Evolutionary conservation across 2,797 vertebrate genomes (phyloP).

Genomic region (Sebastes nivosus): DNA sequence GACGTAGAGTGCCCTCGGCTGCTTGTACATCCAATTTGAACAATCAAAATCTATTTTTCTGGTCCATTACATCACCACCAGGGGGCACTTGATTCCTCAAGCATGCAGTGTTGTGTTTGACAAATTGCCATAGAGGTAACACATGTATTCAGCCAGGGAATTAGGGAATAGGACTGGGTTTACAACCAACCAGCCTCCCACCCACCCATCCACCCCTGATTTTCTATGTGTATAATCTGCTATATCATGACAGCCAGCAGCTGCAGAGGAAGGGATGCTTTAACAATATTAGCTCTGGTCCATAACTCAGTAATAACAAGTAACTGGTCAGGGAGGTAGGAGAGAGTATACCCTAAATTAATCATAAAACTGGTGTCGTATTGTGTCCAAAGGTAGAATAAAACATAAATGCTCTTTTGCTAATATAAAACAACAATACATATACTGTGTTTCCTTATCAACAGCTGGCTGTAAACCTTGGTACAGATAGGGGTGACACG

Average conservation of each 20-base stretch:
- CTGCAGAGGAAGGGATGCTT: constrained; percentile 30
- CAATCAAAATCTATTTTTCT: constrained; percentile 80
- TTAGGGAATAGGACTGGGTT: constrained; percentile 54
- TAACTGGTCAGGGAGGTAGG: not conserved
- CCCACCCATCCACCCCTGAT: constrained; percentile 38
- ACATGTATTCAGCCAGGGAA: constrained; percentile 69
- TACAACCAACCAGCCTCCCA: constrained; percentile 65
- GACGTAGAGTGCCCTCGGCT: constrained; percentile 67
- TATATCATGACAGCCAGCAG: constrained; percentile 44
- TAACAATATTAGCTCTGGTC: not conserved
- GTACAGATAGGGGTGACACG: not conserved
- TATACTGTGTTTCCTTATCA: not conserved
- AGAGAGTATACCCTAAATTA: not conserved
- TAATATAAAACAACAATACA: not conserved
- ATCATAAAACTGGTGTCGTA: not conserved
- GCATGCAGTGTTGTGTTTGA: constrained; percentile 77
- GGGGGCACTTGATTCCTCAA: constrained; percentile 83
- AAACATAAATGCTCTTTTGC: not conserved
- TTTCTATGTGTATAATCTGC: constrained; percentile 57
- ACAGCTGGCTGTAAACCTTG: not conserved
- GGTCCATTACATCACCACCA: constrained; percentile 84
- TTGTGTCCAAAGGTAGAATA: not conserved
- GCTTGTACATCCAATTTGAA: constrained; percentile 76
- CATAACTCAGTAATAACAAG: not conserved
- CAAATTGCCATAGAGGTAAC: constrained; percentile 75